Percentiles rank a stretch among this genome's conserved stretches.
Evolutionary conservation across 2,888 invertebrate species (phyloP).

Genomic region (Byasa hedistus): DNA sequence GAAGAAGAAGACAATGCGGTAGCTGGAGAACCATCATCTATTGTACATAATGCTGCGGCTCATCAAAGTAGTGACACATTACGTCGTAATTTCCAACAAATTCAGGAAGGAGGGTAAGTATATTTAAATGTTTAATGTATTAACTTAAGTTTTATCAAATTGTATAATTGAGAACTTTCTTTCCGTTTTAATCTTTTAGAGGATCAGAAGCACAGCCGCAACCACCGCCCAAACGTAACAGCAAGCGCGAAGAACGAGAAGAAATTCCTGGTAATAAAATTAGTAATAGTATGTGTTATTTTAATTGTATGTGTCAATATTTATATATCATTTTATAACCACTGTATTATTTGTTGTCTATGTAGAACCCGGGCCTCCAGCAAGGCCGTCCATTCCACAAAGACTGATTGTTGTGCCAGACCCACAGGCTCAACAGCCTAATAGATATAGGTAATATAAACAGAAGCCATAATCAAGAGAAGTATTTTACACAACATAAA

Average conservation of each 20-base stretch:
- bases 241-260: constrained; percentile 79
- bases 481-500: neutral
- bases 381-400: constrained; percentile 93
- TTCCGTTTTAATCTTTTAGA: constrained; percentile 48
- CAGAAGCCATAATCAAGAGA: no score
- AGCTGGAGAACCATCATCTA: constrained; percentile 96
- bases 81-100: constrained; percentile 98
- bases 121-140: neutral
- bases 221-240: constrained; percentile 81
- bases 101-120: constrained; percentile 87
- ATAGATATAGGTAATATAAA: constrained; percentile 76
- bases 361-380: constrained; percentile 91
- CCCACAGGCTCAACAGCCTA: constrained; percentile 87
- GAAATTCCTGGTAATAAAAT: constrained; percentile 76
- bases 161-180: neutral
- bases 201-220: constrained; percentile 81
- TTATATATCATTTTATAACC: constrained; percentile 5
- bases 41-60: constrained; percentile 90
- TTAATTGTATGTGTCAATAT: neutral
- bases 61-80: constrained; percentile 94
- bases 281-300: neutral
- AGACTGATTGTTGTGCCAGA: constrained; percentile 95
- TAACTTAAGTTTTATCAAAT: neutral
- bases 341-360: constrained; percentile 24
- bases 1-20: constrained; percentile 96